Evolutionary conservation across 2,888 invertebrate genomes (phyloP), one percentile per base, ranked within the genome.

Genomic region (Papilio gigon): DNA sequence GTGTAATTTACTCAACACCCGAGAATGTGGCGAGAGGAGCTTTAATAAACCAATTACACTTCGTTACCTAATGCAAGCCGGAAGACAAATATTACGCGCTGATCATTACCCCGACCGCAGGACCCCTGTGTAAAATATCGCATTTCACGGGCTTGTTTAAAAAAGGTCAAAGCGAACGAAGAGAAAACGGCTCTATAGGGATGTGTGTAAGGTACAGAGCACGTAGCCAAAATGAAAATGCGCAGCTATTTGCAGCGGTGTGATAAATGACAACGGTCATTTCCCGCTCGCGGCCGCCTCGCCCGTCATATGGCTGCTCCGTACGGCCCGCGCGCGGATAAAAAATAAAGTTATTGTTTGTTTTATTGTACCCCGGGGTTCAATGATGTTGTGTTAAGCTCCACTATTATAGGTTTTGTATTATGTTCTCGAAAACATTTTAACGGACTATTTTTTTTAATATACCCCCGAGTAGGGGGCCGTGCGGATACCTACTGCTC

Each of bases 11-110:
- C 84, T 88, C 88, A 84, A 89, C 90, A 86, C 90, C 79, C 76
- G 79, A 80, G 76, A 80, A 82, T 78, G 74, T 79, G 82, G 75
- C 75, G 72, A 78, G 77, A 79, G 79, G 76, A 81, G 78, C 81
- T 82, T 84, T 87, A 88, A 90, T 89, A 89, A 89, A 90, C 87
- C 87, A 86, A 91, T 91, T 90, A 86, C 80, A 80, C 83, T 84
- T 87, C 88, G 90, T 90, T 90, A 89, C 86, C 87, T 87, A 90
- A 90, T 87, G 84, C 85, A 80, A 76, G 76, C 86, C 89, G 91
- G 91, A 92, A 90, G 83, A 80, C 74, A 77, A 78, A 80, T 81
- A 90, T 91, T 91, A 90, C 82, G 80, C 88, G 89, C 82, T 85
- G 88, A 86, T 89, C 90, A 90, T 89, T 88, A 87, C 80, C 68